Percentiles rank a stretch among this genome's conserved stretches.
phyloP scores from a whole-genome alignment of 2,113 vertebrate species.

The Pitta sordida region DNA sequence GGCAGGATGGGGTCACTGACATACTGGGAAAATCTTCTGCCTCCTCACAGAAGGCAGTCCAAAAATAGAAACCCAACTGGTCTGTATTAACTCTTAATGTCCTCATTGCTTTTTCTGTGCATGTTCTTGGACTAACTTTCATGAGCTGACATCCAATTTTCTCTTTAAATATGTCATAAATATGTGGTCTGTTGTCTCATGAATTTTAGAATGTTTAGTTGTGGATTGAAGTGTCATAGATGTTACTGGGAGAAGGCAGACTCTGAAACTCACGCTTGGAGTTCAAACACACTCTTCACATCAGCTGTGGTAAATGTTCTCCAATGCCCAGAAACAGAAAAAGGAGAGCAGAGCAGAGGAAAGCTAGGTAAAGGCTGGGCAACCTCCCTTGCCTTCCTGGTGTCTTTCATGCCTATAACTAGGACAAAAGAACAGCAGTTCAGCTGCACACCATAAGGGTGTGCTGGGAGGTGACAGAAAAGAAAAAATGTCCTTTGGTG shows the following conservation, averaged over 20 bases:
- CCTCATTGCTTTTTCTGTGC: not conserved
- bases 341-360: not conserved
- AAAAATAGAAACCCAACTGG: not conserved
- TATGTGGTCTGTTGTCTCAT: not conserved
- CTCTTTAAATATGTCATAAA: not conserved
- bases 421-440: not conserved
- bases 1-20: not conserved
- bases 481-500: not conserved
- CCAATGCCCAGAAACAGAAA: not conserved
- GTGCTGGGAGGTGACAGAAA: not conserved
- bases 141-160: not conserved
- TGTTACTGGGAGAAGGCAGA: fast-evolving
- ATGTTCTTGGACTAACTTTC: not conserved
- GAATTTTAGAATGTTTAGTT: not conserved
- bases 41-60: not conserved
- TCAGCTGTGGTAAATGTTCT: not conserved
- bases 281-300: not conserved
- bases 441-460: not conserved
- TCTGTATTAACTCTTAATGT: not conserved
- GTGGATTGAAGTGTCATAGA: not conserved
- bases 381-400: not conserved
- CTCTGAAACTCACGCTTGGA: not conserved
- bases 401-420: not conserved
- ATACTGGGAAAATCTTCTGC: conserved; percentile 8
- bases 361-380: not conserved